phyloP scores from a whole-genome alignment of 2,888 invertebrate genomes.

The Limenitis camilla region DNA sequence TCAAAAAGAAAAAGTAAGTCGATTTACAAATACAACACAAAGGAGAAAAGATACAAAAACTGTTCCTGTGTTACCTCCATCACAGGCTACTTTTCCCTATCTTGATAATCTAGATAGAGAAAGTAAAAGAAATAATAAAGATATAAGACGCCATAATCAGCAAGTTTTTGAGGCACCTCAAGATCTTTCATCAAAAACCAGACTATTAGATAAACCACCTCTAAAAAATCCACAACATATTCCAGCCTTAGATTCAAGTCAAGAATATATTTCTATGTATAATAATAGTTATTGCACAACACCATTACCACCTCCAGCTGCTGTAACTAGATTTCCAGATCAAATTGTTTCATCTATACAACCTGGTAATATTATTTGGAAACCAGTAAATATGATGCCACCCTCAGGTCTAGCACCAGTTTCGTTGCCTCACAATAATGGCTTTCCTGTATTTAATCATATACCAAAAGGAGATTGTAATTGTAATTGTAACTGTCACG shows the following conservation, averaged over 20 bases:
- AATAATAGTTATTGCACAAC: slow-evolving; percentile 30
- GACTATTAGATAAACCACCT: neutral
- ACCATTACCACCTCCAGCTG: slow-evolving; percentile 24
- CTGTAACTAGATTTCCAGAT: slow-evolving; percentile 19
- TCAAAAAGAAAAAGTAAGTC: neutral
- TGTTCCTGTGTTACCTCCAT: neutral
- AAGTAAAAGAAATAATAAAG: neutral
- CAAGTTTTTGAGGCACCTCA: slow-evolving; percentile 26
- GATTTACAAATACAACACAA: neutral
- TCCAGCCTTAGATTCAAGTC: slow-evolving; percentile 10
- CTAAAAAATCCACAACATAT: slow-evolving; percentile 14
- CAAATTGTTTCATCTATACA: neutral
- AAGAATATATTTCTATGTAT: slow-evolving; percentile 24
- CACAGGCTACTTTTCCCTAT: neutral
- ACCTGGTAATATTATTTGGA: slow-evolving; percentile 44
- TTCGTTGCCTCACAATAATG: slow-evolving; percentile 18
- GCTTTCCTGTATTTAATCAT: slow-evolving; percentile 14
- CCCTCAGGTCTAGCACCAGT: slow-evolving; percentile 24
- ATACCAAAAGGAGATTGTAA: slow-evolving; percentile 17
- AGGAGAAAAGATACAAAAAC: neutral
- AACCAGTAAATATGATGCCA: slow-evolving; percentile 36
- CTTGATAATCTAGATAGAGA: neutral
- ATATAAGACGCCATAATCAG: neutral
- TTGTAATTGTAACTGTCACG: slow-evolving; percentile 47
- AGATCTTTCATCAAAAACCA: slow-evolving; percentile 29